phyloP scores from a whole-genome alignment of 2,113 vertebrate species.

The Antechinus flavipes region DNA sequence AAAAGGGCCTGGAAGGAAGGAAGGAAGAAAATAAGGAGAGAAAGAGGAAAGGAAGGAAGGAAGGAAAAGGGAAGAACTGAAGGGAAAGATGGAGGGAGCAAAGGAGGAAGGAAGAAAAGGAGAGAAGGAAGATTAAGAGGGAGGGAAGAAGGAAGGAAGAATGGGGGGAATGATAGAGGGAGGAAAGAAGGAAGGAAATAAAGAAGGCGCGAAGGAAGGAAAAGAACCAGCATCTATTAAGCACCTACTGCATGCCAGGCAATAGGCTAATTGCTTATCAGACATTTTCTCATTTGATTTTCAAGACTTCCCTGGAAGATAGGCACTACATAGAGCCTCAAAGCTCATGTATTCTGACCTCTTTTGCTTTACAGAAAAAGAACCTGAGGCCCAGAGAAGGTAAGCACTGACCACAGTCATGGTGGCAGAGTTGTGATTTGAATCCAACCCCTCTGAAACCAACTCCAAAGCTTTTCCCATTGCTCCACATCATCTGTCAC shows the following conservation, averaged over 20 bases:
- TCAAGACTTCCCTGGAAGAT: background rate
- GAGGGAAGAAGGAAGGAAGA: too few species aligned
- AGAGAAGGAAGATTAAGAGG: too few species aligned
- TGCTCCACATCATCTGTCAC: background rate
- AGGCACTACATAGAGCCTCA: background rate
- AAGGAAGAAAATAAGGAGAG: background rate
- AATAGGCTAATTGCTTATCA: background rate
- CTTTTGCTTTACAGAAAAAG: background rate
- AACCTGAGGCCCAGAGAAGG: background rate
- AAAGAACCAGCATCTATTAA: background rate
- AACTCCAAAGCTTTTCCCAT: background rate
- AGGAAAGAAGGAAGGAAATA: background rate
- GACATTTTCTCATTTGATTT: background rate
- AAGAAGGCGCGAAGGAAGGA: background rate
- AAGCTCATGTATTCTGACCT: background rate
- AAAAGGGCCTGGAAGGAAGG: background rate
- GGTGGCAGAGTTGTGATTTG: background rate
- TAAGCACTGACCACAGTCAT: background rate
- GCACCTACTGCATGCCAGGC: background rate
- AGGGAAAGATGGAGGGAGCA: background rate
- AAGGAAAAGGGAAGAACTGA: background rate
- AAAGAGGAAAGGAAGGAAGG: background rate
- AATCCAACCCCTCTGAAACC: background rate
- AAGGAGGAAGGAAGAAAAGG: background rate
- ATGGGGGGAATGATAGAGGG: background rate